Percentiles rank a stretch among this genome's conserved stretches.
These are phyloP conservation scores for Pentamera pediparva DNA, from an alignment of 53 echinoderm and acorn worm species.

Conservation along the genomic window DNA sequence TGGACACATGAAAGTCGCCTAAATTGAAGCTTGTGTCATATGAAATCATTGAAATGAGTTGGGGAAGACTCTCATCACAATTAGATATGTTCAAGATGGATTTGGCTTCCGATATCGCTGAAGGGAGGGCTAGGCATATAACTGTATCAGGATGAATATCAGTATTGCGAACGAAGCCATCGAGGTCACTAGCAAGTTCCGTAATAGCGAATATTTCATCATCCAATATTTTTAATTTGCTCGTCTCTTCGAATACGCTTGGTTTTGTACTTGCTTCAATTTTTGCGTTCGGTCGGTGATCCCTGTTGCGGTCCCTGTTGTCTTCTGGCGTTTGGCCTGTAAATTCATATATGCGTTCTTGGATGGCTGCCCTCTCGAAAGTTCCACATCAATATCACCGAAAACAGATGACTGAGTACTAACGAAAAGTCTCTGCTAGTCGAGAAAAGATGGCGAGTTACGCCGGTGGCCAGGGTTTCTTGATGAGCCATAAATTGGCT, in stretches of 20 bases:
- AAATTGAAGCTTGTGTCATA: not conserved
- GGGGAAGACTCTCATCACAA: not conserved
- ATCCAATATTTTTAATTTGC: not conserved
- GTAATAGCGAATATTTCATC: not conserved
- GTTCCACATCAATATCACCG: too few relatives aligned
- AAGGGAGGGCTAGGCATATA: not conserved
- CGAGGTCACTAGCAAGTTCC: not conserved
- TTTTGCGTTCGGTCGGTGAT: too few relatives aligned
- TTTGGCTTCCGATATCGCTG: not conserved
- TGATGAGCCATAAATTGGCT: too few relatives aligned
- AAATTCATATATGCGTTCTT: too few relatives aligned
- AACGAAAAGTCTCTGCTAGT: too few relatives aligned
- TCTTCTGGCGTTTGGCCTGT: too few relatives aligned
- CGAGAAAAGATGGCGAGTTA: too few relatives aligned
- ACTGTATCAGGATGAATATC: not conserved
- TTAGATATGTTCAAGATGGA: not conserved
- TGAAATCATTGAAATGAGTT: not conserved
- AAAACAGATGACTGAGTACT: too few relatives aligned
- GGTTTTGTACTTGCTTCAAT: not conserved
- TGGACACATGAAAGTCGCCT: not conserved
- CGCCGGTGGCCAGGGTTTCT: too few relatives aligned
- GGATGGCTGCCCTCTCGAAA: too few relatives aligned
- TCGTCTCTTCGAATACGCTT: not conserved
- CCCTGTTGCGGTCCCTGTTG: too few relatives aligned
- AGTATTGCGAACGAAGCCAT: not conserved